Evolutionary conservation across 2,113 vertebrate genomes (phyloP).

Genomic region (Psittacula cyanocephala): DNA sequence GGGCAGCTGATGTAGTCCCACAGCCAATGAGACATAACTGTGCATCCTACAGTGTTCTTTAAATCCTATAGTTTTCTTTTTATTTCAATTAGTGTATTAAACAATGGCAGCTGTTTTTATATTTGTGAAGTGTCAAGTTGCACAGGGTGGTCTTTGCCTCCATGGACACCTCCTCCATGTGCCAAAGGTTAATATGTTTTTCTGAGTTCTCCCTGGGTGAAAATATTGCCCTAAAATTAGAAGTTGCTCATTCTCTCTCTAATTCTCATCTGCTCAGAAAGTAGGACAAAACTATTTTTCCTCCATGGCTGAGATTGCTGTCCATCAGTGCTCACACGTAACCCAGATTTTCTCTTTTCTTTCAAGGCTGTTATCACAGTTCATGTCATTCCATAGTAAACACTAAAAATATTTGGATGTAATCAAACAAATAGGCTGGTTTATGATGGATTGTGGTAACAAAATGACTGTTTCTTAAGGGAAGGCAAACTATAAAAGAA

Average conservation of each 20-base stretch:
- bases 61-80: not conserved
- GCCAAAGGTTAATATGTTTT: not conserved
- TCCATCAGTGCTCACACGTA: slow-evolving; percentile 54
- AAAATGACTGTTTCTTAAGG: not conserved
- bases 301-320: slow-evolving; percentile 57
- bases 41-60: not conserved
- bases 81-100: not conserved
- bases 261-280: slow-evolving; percentile 55
- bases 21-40: not conserved
- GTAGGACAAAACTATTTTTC: slow-evolving; percentile 66
- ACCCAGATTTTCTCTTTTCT: slow-evolving; percentile 62
- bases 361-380: slow-evolving; percentile 43
- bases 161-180: not conserved
- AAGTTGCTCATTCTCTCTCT: slow-evolving; percentile 11
- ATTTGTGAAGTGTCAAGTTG: not conserved
- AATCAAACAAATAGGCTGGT: slow-evolving; percentile 15
- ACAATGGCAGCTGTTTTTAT: not conserved
- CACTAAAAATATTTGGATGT: not conserved
- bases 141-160: not conserved
- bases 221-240: slow-evolving; percentile 60
- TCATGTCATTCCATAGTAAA: slow-evolving; percentile 17
- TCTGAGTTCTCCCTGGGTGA: slow-evolving; percentile 27
- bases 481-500: not conserved
- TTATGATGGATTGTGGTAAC: not conserved
- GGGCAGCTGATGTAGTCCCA: not conserved